phyloP scores from a whole-genome alignment of 2,888 invertebrate species.

The Leptinotarsa rubiginosa region DNA sequence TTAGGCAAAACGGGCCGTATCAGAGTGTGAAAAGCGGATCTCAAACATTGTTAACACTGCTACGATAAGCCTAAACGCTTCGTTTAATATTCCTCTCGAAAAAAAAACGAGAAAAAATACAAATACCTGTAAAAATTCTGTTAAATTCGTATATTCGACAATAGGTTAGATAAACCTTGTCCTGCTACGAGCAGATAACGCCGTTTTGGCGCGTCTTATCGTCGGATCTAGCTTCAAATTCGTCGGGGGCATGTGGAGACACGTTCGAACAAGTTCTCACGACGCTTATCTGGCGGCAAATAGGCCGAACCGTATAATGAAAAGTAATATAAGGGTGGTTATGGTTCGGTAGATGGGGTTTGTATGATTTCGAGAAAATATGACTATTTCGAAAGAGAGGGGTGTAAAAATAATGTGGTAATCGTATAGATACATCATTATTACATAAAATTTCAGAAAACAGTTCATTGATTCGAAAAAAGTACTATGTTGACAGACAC shows the following conservation, averaged over 20 bases:
- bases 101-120: constrained; percentile 6
- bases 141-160: constrained; percentile 49
- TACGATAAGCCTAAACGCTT: constrained; percentile 15
- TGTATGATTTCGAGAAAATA: constrained; percentile 4
- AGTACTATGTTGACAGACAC: too few relatives aligned
- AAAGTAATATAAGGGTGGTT: constrained; percentile 1
- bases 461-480: too few relatives aligned
- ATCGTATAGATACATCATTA: too few relatives aligned
- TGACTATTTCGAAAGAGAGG: neutral
- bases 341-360: neutral
- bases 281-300: constrained; percentile 18
- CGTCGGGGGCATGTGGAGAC: constrained; percentile 51
- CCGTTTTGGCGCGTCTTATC: constrained; percentile 52
- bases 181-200: constrained; percentile 52
- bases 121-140: constrained; percentile 22
- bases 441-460: too few relatives aligned
- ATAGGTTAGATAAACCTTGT: constrained; percentile 51
- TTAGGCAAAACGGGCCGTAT: constrained; percentile 17
- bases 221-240: constrained; percentile 54
- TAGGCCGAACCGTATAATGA: constrained; percentile 19
- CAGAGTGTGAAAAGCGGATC: constrained; percentile 12
- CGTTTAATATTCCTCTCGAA: constrained; percentile 10
- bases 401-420: neutral
- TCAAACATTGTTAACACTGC: constrained; percentile 15
- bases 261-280: constrained; percentile 49